Base-by-base conservation (phyloP, 1,140 invertebrate genomes). In the Euwallacea fornicatus region DNA sequence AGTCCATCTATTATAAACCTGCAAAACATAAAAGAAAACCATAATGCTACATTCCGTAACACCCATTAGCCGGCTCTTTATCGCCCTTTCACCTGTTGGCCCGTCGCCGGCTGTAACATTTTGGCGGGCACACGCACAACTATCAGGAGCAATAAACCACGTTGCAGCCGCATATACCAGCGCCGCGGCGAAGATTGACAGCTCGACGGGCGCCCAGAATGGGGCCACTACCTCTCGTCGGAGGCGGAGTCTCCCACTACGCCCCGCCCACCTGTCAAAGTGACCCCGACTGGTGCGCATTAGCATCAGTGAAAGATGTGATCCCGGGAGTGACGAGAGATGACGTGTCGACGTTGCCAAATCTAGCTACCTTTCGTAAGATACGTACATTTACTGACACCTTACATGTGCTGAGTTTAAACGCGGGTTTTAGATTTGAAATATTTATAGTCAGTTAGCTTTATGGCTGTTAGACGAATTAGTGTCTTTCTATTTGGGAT, bases 201-300 rank as follows among this genome's bases (percentile, higher is more conserved):
- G 63, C 41, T 69, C 56, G 62, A 64, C 71, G 71, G 69, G 69
- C 69, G 62, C 69, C 63, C 69, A 71, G 69, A 71, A 71, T 60
- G 63, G 59, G 61, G 65, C 71, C 69, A 64, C 65, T 72, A 59
- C 71, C 71, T 72, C 71, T 67, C 42, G 56, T 56, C 13, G 16
- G 7, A 73, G 79, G 78, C 75, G 79, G 76, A 69, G 53, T 69
- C 59, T 8, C 42, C 8, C 46, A 42, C 10, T 2, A 33, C 53
- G 73, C 70, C 50, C 76, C 76, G 60, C 81, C 81, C 80, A 78
- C 79, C 76, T 81, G 81, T 82, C 81, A 81, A 79, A 80, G 64
- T 79, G 80, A 81, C 80, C 78, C 74, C 76, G 77, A 79, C 76
- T 75, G 76, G 76, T 80, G 79, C 78, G 77, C 79, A 75, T 73